Base-by-base conservation (phyloP, 1,140 invertebrate species). In the Drosophila truncata region DNA sequence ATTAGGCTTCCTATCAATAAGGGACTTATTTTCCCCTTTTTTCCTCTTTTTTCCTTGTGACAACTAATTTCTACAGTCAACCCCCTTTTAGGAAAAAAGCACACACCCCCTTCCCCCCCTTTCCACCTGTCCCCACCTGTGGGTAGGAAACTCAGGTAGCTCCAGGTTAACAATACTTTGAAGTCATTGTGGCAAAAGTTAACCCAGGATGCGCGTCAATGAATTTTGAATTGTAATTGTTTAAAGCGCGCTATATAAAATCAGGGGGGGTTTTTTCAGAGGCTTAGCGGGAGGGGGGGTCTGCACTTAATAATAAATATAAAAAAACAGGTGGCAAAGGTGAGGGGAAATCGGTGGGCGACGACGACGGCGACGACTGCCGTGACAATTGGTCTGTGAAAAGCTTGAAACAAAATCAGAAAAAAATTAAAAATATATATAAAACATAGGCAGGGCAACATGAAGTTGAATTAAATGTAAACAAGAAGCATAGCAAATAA, bases 151-250 rank as follows among this genome's bases (percentile, higher is more conserved):
- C 69, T 72, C 66, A 13, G 65, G 46, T 47, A 47, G 46, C 46
- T 47, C 35, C 35, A 60, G 64, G 67, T 67, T 47, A 82, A 84
- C 71, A 70, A 78, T 77, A 87, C 85, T 88, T 88, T 87, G 84
- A 87, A 87, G 83, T 87, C 80, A 73, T 71, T 73, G 67, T 85
- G 59, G 41, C 62, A 59, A 70, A 66, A 83, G 80, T 83, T 83
- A 78, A 73, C 74, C 72, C 65, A 63, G 73, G 78, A 58, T 73
- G 75, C 84, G 88, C 88, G 83, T 91, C 88, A 91, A 91, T 91
- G 88, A 88, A 78, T 91, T 91, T 88, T 91, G 71, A 91, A 91
- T 91, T 91, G 88, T 91, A 91, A 91, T 91, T 91, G 78, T 90
- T 90, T 86, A 77, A 86, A 86, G 85, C 78, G 80, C 61, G 75